Base-by-base conservation (phyloP, 2,797 vertebrate species). In the Arremon aurantiirostris region DNA sequence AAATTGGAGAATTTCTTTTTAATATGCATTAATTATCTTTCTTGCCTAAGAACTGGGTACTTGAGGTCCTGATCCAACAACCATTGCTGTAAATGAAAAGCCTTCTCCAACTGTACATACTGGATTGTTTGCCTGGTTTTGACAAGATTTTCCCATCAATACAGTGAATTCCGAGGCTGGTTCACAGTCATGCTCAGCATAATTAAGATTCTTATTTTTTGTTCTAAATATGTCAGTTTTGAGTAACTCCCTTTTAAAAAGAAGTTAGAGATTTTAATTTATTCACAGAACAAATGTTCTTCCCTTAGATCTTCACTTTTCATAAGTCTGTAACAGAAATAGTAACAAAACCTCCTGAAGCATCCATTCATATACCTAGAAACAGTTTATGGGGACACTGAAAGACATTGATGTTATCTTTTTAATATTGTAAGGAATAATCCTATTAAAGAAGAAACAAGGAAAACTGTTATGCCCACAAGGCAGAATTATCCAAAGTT, bases 371-470 rank as follows among this genome's bases (percentile, higher is more conserved):
- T 87, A 93, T 87, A 83, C 92, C 82, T 83, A 96, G 96, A 96
- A 97, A 97, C 97, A 97, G 93, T 97, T 98, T 95, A 95, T 97
- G 91, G 92, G 89, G 79, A 97, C 96, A 98, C 71, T 98, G 98
- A 98, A 98, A 98, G 98, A 98, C 96, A 94, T 52, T 95, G 98
- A 98, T 98, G 97, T 93, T 98, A 98, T 98, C 98, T 98, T 98
- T 98, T 98, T 97, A 98, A 98, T 98, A 98, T 98, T 97, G 98
- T 94, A 96, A 97, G 96, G 97, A 98, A 98, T 98, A 98, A 98
- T 98, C 97, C 98, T 98, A 97, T 98, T 98, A 98, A 97, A 98
- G 97, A 97, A 98, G 96, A 98, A 98, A 98, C 97, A 98, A 97
- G 97, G 97, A 95, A 95, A 97, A 97, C 98, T 98, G 97, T 98